Conservation (phyloP, 2,797 vertebrate genomes). For the Pangasius sanitwongsei region DNA sequence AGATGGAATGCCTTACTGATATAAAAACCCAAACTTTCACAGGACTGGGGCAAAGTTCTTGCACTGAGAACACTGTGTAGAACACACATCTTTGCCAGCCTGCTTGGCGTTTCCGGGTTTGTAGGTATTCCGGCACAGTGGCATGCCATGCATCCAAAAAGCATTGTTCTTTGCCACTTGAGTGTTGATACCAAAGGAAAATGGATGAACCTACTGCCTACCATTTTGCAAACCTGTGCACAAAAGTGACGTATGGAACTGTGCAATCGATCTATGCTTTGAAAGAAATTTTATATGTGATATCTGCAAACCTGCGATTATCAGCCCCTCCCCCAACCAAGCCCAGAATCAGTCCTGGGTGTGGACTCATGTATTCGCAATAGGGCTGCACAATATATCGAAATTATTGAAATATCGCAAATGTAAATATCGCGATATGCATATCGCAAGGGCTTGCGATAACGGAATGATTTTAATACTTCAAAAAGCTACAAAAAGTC, state of each 20-base stretch:
- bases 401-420: too few species aligned
- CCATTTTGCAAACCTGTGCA: not conserved
- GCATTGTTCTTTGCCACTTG: too few species aligned
- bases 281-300: not conserved
- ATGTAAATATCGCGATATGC: too few species aligned
- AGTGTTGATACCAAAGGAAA: not conserved
- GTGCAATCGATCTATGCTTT: not conserved
- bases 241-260: not conserved
- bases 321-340: too few species aligned
- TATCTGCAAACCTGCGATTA: not conserved
- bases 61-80: not conserved
- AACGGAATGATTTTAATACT: too few species aligned
- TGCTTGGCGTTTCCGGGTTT: not conserved
- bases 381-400: too few species aligned
- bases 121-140: not conserved
- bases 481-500: too few species aligned
- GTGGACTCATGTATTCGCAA: not conserved
- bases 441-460: too few species aligned
- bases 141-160: not conserved
- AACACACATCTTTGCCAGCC: not conserved
- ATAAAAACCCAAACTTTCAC: not conserved
- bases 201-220: not conserved
- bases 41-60: not conserved
- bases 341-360: not conserved
- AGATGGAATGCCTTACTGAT: not conserved